Conservation (phyloP, 2,797 vertebrate species). For the Chloroceryle amazona region DNA sequence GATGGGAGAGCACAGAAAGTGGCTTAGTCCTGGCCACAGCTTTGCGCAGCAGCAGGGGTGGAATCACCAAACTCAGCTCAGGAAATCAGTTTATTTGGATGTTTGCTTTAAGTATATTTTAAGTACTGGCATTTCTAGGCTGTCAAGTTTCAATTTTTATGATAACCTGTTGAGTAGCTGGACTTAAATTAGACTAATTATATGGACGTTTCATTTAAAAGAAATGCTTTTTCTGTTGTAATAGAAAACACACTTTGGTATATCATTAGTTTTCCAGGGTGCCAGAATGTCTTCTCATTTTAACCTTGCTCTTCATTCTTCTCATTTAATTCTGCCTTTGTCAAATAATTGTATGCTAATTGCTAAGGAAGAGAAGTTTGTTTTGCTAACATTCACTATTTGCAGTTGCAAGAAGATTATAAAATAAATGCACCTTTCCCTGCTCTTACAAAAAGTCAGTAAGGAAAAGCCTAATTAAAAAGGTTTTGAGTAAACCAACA, state of each 20-base stretch:
- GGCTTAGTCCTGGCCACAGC: no score
- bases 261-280: background rate
- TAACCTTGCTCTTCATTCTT: background rate
- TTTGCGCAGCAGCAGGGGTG: no score
- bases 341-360: constrained; percentile 26
- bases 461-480: background rate
- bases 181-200: constrained; percentile 9
- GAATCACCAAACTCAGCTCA: no score
- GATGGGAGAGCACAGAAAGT: no score
- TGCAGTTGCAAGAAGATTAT: background rate
- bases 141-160: background rate
- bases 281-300: background rate
- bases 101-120: background rate
- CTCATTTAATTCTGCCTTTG: constrained; percentile 30
- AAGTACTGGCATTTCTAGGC: background rate
- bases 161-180: background rate
- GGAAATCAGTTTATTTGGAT: no score
- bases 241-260: background rate
- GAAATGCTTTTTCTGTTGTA: background rate
- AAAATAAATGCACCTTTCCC: background rate
- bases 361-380: background rate
- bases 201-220: background rate
- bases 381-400: constrained; percentile 33
- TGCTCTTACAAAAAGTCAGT: background rate
- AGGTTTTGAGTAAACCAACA: background rate